Percentiles rank a stretch among this genome's conserved stretches.
Conservation (phyloP, 2,888 invertebrate genomes). For the Esperia sulphurella region DNA sequence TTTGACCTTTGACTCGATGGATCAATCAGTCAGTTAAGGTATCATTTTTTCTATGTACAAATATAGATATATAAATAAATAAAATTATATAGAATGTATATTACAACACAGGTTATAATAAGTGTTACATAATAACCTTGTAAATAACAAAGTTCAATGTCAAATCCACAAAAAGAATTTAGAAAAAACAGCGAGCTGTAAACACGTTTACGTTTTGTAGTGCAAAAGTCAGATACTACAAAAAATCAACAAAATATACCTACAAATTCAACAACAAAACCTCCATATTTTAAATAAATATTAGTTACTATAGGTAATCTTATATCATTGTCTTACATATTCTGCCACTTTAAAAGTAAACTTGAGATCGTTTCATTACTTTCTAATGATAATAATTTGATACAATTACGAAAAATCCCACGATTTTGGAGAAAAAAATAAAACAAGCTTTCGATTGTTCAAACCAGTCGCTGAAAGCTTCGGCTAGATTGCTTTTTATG, state of each 20-base stretch:
- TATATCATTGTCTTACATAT: slow-evolving; percentile 1
- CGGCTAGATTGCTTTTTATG: not conserved
- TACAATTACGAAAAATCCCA: slow-evolving; percentile 24
- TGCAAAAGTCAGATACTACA: too few species aligned
- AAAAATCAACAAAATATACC: too few species aligned
- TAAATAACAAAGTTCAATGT: not conserved
- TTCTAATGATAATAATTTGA: slow-evolving; percentile 30
- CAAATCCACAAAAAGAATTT: not conserved
- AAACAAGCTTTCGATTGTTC: slow-evolving; percentile 2
- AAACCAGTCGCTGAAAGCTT: slow-evolving; percentile 1
- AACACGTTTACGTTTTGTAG: too few species aligned
- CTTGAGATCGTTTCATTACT: slow-evolving; percentile 34
- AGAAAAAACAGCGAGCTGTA: not conserved
- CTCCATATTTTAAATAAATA: too few species aligned
- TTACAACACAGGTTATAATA: too few species aligned
- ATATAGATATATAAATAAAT: too few species aligned
- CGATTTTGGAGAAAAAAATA: slow-evolving; percentile 14
- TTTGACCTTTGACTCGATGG: too few species aligned
- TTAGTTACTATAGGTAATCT: too few species aligned
- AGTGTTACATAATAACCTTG: not conserved
- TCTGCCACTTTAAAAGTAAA: slow-evolving; percentile 9
- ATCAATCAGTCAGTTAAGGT: too few species aligned
- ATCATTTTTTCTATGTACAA: too few species aligned
- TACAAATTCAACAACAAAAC: too few species aligned
- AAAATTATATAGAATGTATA: too few species aligned